Conservation (phyloP, 2,113 vertebrate genomes). For the Strigops habroptila region DNA sequence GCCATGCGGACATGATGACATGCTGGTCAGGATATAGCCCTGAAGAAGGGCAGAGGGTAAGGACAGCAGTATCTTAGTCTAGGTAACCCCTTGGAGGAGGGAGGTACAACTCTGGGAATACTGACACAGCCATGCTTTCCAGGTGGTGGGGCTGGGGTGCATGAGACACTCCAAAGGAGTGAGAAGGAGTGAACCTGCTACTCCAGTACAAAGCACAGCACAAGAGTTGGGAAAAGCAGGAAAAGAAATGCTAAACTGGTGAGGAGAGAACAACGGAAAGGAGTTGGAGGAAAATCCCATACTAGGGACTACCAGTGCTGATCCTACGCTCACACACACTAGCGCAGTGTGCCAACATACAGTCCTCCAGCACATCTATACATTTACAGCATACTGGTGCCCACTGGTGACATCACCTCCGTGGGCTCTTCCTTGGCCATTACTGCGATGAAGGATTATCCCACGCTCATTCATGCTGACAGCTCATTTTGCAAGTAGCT, state of each 20-base stretch:
- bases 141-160: neutral
- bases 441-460: neutral
- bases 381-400: neutral
- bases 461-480: neutral
- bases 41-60: neutral
- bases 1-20: neutral
- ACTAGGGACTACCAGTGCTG: neutral
- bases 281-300: neutral
- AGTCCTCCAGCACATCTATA: neutral
- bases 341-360: fast-evolving
- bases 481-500: constrained; percentile 4
- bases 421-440: neutral
- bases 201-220: fast-evolving
- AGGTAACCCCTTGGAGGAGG: neutral
- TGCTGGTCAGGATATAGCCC: neutral
- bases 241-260: neutral
- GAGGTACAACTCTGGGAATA: fast-evolving
- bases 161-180: neutral
- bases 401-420: neutral
- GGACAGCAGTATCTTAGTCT: neutral
- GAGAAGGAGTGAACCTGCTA: fast-evolving
- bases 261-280: neutral
- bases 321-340: neutral
- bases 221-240: neutral
- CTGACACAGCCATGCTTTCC: fast-evolving